Base-by-base conservation (phyloP, 2,797 vertebrate species). In the Intellagama lesueurii region DNA sequence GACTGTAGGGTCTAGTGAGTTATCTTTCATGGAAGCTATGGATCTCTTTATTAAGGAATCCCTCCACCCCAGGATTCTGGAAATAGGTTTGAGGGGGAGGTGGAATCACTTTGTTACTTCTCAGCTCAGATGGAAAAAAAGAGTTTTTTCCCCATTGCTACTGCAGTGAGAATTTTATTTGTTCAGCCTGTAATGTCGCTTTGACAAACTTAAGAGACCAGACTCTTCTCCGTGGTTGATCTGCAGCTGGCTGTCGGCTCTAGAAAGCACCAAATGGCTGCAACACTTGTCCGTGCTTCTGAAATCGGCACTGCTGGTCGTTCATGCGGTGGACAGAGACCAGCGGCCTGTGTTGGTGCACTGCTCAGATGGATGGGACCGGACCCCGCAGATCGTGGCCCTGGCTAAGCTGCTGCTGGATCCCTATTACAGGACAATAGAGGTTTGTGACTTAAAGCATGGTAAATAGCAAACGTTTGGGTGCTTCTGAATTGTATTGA, bases 351-450 rank as follows among this genome's bases (percentile, higher is more conserved):
- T 99, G 80, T 92, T 99, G 93, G 99, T 98, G 40, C 99, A 99
- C 96, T 99, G 99, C 92, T 99, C 99, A 0, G 99, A 99, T 0
- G 99, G 99, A 94, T 99, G 99, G 99, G 99, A 99, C 95, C 98
- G 99, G 80, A 99, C 99, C 0, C 99, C 99, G 22, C 99, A 99
- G 97, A 99, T 99, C 0, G 98, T 98, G 91, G 99, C 99, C 0
- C 91, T 99, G 94, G 98, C 99, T 90, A 99, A 99, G 89, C 97
- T 99, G 92, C 96, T 99, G 92, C 96, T 99, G 83, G 99, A 99
- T 94, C 99, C 99, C 0, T 99, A 98, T 91, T 99, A 99, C 96
- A 98, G 99, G 96, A 99, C 98, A 85, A 97, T 98, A 3, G 98
- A 99, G 98, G 99, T 99, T 94, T 87, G 94, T 92, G 11, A 64